These are phyloP conservation scores for Hirundo rustica DNA, from an alignment of 2,797 vertebrate genomes.

Conservation along the genomic window DNA sequence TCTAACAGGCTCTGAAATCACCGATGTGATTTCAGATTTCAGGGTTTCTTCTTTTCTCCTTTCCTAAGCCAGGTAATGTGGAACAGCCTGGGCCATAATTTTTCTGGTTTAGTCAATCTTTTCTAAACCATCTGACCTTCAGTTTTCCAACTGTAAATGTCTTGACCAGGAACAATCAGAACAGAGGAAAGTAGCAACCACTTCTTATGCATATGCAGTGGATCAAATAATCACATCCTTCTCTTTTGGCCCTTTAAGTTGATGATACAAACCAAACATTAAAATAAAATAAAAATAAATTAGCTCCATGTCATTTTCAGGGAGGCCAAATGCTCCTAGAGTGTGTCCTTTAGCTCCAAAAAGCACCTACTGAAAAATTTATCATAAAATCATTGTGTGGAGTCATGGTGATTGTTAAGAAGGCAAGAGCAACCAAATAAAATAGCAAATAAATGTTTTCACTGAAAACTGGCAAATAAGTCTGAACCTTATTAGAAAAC, in stretches of 20 bases:
- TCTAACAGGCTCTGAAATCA: not conserved
- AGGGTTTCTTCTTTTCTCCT: not conserved
- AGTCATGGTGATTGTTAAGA: not conserved
- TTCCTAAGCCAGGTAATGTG: not conserved
- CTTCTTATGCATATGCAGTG: not conserved
- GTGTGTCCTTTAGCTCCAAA: not conserved
- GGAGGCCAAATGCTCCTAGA: not conserved
- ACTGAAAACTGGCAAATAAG: not conserved
- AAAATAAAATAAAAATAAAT: not conserved
- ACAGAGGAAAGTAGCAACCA: not conserved
- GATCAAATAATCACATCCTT: not conserved
- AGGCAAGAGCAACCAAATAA: not conserved
- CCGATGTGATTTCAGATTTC: not conserved
- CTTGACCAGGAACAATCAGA: not conserved
- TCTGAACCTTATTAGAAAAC: not conserved
- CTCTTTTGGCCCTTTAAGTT: not conserved
- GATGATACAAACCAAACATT: not conserved
- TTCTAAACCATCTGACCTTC: conserved; percentile 2
- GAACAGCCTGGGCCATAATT: not conserved
- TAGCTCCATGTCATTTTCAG: not conserved
- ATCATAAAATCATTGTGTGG: not conserved
- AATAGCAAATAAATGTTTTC: not conserved
- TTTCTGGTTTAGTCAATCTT: conserved; percentile 2
- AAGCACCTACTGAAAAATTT: not conserved
- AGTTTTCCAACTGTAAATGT: not conserved